phyloP scores from a whole-genome alignment of 2,888 invertebrate genomes.

The Girardia tigrina region DNA sequence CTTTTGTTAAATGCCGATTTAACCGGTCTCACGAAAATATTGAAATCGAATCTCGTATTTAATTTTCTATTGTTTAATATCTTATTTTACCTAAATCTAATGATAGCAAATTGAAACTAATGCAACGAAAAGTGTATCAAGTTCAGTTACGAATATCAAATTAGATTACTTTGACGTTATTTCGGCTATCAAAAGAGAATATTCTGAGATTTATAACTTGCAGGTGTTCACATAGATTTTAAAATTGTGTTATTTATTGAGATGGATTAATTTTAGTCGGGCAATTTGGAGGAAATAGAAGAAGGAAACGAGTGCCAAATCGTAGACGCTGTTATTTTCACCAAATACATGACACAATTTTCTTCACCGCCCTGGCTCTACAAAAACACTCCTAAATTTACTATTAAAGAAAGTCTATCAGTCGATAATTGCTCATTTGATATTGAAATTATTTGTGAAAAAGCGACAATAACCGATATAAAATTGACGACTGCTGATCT shows the following conservation, averaged over 20 bases:
- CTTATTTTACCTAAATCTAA: not conserved
- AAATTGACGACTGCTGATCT: not conserved
- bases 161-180: not conserved
- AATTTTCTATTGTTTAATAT: not conserved
- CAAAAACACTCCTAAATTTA: not conserved
- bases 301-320: not conserved
- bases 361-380: not conserved
- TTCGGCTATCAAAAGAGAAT: not conserved
- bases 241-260: too few species aligned
- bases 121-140: not conserved
- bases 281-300: too few species aligned
- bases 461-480: not conserved
- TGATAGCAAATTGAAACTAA: conserved; percentile 15
- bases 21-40: conserved; percentile 31
- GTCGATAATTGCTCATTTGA: not conserved
- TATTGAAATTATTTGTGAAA: not conserved
- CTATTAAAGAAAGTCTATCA: not conserved
- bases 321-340: not conserved
- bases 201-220: not conserved
- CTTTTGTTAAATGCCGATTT: conserved; percentile 65
- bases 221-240: too few species aligned
- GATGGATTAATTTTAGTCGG: too few species aligned
- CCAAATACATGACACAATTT: not conserved
- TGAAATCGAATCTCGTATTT: conserved; percentile 32
- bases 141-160: not conserved